Evolutionary conservation across 2,888 invertebrate species (phyloP).

Genomic region (Nomada goodeniana): DNA sequence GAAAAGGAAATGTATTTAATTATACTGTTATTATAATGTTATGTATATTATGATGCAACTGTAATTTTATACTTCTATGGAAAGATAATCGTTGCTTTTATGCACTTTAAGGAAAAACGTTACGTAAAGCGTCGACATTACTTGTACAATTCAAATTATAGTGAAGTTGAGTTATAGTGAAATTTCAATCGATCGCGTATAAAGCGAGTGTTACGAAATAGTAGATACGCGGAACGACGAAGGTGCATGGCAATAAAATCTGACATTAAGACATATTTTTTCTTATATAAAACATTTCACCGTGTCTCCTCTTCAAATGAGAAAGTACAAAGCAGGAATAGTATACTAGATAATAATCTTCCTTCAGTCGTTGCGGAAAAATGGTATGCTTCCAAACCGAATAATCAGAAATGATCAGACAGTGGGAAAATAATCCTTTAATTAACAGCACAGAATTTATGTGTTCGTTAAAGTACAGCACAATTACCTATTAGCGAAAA

Average conservation of each 20-base stretch:
- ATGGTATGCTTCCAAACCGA: neutral
- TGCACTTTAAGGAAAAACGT: neutral
- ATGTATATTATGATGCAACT: too few species aligned
- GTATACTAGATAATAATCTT: neutral
- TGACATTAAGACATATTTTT: slow-evolving; percentile 16
- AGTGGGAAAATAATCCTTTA: too few species aligned
- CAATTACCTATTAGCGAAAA: too few species aligned
- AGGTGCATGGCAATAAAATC: slow-evolving; percentile 24
- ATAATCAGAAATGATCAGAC: too few species aligned
- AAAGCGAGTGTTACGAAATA: slow-evolving; percentile 27
- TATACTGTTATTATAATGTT: too few species aligned
- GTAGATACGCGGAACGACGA: slow-evolving; percentile 20
- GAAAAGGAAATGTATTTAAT: too few species aligned
- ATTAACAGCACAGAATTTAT: neutral
- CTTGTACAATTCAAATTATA: slow-evolving; percentile 21
- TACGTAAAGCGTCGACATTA: slow-evolving; percentile 27
- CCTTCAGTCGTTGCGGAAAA: neutral
- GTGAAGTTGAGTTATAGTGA: slow-evolving; percentile 18
- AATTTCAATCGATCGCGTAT: slow-evolving; percentile 28
- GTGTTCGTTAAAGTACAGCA: neutral
- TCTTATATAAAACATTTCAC: slow-evolving; percentile 32
- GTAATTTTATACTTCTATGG: neutral
- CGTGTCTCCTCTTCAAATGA: neutral
- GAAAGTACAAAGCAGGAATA: neutral
- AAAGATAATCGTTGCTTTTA: neutral